A percentile compares a stretch with the other conserved stretches of the same genome.
Conservation (phyloP, 1,140 invertebrate genomes). For the Pentalonia nigronervosa region DNA sequence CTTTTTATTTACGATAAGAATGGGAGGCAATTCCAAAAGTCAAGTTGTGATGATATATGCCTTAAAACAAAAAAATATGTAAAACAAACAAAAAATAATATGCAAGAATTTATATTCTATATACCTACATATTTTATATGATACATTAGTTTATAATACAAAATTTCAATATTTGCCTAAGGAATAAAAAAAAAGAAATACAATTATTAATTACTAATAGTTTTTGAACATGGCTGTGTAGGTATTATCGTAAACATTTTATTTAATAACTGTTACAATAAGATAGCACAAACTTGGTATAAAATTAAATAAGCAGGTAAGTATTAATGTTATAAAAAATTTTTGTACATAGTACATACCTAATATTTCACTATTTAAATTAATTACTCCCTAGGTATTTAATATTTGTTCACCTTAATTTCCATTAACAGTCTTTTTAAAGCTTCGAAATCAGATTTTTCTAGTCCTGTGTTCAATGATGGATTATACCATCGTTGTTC, state of each 20-base stretch:
- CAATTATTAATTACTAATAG: neutral
- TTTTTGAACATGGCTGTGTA: neutral
- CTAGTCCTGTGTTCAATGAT: neutral
- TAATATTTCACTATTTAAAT: neutral
- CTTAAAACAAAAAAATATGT: too few species aligned
- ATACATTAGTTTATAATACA: neutral
- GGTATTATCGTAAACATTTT: neutral
- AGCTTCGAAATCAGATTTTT: neutral
- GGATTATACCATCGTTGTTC: constrained; percentile 50
- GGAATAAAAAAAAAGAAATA: neutral
- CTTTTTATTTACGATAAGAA: too few species aligned
- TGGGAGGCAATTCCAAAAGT: too few species aligned
- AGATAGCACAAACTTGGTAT: neutral
- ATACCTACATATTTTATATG: too few species aligned
- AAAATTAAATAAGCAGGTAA: neutral
- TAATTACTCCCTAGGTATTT: neutral
- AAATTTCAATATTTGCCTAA: neutral
- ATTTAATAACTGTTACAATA: too few species aligned
- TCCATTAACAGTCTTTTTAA: neutral
- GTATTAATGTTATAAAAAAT: neutral
- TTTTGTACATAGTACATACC: neutral
- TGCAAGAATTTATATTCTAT: too few species aligned
- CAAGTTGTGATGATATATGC: too few species aligned
- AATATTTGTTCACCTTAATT: constrained; percentile 36
- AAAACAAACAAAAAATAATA: too few species aligned